These are phyloP conservation scores for Platyrinchus mystaceus DNA, from an alignment of 2,797 vertebrate species.

Conservation along the genomic window DNA sequence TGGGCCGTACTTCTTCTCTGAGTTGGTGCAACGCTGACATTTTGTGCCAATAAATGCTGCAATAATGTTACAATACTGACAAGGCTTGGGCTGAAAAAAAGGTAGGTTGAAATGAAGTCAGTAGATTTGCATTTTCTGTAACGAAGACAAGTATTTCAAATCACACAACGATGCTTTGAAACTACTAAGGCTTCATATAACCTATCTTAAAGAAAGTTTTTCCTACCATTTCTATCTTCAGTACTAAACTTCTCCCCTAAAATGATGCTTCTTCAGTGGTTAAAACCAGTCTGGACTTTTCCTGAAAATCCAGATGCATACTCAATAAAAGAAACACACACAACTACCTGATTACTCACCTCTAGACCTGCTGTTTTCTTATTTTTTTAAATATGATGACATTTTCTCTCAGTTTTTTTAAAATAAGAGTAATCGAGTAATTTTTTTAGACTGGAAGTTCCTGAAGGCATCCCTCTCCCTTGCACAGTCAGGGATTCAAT, in stretches of 20 bases:
- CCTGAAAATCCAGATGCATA: background rate
- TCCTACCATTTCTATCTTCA: background rate
- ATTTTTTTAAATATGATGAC: rapidly evolving
- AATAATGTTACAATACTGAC: slow-evolving; percentile 99
- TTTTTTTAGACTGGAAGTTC: background rate
- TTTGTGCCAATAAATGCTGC: slow-evolving; percentile 99
- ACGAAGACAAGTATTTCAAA: background rate
- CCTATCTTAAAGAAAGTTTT: background rate
- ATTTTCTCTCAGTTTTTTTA: background rate
- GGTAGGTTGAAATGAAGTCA: background rate
- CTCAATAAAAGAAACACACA: background rate
- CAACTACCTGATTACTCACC: background rate
- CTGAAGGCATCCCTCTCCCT: background rate
- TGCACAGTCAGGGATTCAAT: background rate
- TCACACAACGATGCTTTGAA: background rate
- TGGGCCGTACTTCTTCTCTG: slow-evolving; percentile 97
- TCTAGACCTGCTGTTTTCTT: background rate
- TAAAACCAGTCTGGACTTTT: background rate
- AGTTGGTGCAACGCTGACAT: slow-evolving; percentile 98
- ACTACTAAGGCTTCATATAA: background rate
- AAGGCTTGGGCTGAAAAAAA: slow-evolving; percentile 91
- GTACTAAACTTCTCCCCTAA: background rate
- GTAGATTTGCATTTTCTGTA: background rate
- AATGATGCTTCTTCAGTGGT: background rate
- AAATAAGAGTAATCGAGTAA: background rate